Evolutionary conservation across 2,797 vertebrate species (phyloP).

Genomic region (Synaphobranchus kaupii): DNA sequence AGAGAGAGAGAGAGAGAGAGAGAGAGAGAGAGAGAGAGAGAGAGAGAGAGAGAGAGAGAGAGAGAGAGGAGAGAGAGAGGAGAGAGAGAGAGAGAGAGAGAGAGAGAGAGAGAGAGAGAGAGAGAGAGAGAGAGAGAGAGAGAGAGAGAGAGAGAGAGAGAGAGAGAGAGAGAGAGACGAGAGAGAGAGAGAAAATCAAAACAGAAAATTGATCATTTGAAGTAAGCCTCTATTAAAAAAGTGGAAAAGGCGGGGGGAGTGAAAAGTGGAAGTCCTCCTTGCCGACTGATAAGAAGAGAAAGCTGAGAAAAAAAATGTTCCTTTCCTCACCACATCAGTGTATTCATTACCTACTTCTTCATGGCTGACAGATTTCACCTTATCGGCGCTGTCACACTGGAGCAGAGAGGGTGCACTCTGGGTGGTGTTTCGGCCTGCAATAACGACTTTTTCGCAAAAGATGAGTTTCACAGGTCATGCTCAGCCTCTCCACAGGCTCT

Average conservation of each 20-base stretch:
- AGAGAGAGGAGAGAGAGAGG: not conserved
- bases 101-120: not conserved
- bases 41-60: not conserved
- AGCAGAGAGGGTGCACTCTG: conserved; percentile 13
- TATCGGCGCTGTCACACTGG: not conserved
- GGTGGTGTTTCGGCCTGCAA: conserved; percentile 7
- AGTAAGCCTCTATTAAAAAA: not conserved
- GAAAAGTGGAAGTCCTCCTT: conserved; percentile 11
- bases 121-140: not conserved
- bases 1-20: not conserved
- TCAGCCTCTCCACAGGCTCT: not conserved
- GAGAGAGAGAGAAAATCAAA: not conserved
- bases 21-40: not conserved
- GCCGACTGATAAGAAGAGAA: conserved; percentile 21
- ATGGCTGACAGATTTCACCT: not conserved
- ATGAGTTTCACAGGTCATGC: not conserved
- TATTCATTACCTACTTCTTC: conserved; percentile 10
- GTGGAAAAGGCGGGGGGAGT: not conserved
- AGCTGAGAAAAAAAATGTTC: conserved; percentile 12
- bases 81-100: not conserved
- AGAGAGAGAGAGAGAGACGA: not conserved
- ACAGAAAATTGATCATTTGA: not conserved
- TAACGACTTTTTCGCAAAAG: not conserved
- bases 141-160: not conserved
- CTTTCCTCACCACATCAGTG: not conserved